These are phyloP conservation scores for Drosophila antonietae DNA, from an alignment of 2,888 invertebrate genomes.

Conservation along the genomic window DNA sequence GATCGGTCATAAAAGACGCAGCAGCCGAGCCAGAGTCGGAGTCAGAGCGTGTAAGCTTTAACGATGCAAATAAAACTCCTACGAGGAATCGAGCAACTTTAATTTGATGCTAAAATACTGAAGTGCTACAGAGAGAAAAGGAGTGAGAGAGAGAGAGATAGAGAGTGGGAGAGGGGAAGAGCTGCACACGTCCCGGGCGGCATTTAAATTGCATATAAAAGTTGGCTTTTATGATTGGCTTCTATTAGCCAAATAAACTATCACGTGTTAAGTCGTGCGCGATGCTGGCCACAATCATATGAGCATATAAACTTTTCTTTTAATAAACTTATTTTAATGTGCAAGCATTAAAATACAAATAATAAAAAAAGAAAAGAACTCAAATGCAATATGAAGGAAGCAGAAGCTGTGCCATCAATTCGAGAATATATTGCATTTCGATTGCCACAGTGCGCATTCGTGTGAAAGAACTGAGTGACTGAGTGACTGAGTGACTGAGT, in stretches of 20 bases:
- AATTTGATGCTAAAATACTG: constrained; percentile 74
- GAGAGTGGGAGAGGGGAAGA: background rate
- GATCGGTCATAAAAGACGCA: constrained; percentile 49
- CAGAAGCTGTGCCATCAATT: constrained; percentile 11
- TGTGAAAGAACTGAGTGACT: constrained; percentile 15
- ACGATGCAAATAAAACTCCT: constrained; percentile 36
- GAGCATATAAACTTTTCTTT: constrained; percentile 31
- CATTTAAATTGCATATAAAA: constrained; percentile 72
- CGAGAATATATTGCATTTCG: constrained; percentile 1
- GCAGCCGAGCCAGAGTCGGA: constrained; percentile 3
- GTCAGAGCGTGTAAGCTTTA: constrained; percentile 29
- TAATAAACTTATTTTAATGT: constrained; percentile 53
- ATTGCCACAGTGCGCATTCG: constrained; percentile 5
- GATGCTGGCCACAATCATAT: constrained; percentile 37
- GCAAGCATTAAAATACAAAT: constrained; percentile 35
- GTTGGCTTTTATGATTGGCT: constrained; percentile 70
- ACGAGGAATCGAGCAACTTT: constrained; percentile 39
- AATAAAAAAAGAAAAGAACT: constrained; percentile 15
- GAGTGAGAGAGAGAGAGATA: background rate
- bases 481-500: constrained; percentile 26
- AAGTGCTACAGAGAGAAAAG: constrained; percentile 16
- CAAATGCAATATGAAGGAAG: constrained; percentile 13
- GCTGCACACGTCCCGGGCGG: constrained; percentile 18
- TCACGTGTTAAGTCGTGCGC: constrained; percentile 65
- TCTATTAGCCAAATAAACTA: constrained; percentile 76